These are phyloP conservation scores for Decapterus maruadsi DNA, from an alignment of 2,797 vertebrate species.

Conservation along the genomic window DNA sequence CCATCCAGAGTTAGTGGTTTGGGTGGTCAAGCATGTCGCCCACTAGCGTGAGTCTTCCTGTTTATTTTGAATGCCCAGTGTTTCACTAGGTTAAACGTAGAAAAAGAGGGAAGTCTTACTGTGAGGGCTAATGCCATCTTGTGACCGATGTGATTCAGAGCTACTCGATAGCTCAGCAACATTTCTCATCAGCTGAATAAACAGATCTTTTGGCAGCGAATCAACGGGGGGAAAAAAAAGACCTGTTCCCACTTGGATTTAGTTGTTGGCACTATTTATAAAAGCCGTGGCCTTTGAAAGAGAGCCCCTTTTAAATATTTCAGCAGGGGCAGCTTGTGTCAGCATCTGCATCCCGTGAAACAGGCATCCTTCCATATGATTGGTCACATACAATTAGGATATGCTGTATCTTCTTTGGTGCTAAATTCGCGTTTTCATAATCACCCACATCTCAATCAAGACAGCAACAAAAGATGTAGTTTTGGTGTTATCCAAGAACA, in stretches of 20 bases:
- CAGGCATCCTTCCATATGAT: constrained; percentile 26
- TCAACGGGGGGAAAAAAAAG: background rate
- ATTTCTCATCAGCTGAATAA: constrained; percentile 74
- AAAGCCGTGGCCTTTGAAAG: constrained; percentile 48
- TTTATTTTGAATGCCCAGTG: constrained; percentile 29
- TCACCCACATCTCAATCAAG: no score
- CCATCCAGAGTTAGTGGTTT: constrained; percentile 33
- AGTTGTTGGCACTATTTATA: constrained; percentile 55
- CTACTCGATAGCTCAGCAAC: constrained; percentile 61
- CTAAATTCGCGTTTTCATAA: background rate
- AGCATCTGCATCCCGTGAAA: constrained; percentile 34
- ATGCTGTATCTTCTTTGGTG: constrained; percentile 9
- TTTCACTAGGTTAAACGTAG: constrained; percentile 26
- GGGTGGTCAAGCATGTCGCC: constrained; percentile 27
- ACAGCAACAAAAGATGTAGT: no score
- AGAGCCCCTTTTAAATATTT: constrained; percentile 49
- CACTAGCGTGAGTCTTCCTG: constrained; percentile 27
- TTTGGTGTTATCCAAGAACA: no score
- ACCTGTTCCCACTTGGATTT: constrained; percentile 18
- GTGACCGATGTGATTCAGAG: constrained; percentile 64
- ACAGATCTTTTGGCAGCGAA: constrained; percentile 58
- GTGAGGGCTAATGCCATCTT: constrained; percentile 46
- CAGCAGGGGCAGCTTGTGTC: constrained; percentile 43
- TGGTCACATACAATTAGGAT: background rate
- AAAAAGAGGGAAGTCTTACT: constrained; percentile 23